A percentile compares a stretch with the other conserved stretches of the same genome.
Conservation (phyloP, 2,888 invertebrate species). For the Chesias legatella region DNA sequence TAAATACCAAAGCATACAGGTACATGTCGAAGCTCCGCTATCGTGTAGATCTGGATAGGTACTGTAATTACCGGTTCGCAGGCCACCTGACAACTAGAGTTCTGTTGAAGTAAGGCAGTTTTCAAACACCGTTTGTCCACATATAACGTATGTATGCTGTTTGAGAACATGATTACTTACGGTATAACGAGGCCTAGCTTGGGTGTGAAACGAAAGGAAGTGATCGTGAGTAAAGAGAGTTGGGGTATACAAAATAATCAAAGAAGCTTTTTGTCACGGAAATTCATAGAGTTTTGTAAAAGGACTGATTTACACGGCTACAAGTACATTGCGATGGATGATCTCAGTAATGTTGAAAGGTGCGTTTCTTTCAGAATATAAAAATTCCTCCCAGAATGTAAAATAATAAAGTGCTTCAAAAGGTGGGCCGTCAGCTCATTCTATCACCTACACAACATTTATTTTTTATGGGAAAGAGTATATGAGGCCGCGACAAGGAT, state of each 20-base stretch:
- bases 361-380: conserved; percentile 43
- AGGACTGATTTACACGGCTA: conserved; percentile 86
- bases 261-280: conserved; percentile 37
- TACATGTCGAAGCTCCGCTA: conserved; percentile 32
- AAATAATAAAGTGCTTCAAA: too few species aligned
- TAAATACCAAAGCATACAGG: conserved; percentile 26
- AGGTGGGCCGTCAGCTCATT: too few species aligned
- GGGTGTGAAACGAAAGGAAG: conserved; percentile 12
- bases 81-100: conserved; percentile 31
- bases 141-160: conserved; percentile 1
- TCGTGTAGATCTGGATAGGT: conserved; percentile 41
- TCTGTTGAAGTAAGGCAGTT: conserved; percentile 27
- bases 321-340: conserved; percentile 82
- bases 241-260: conserved; percentile 27
- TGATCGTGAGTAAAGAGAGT: conserved; percentile 5
- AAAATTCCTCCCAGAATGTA: too few species aligned
- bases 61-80: conserved; percentile 48
- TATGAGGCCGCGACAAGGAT: too few species aligned
- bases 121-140: conserved; percentile 22
- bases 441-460: too few species aligned
- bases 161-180: conserved; percentile 9
- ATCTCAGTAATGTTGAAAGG: conserved; percentile 80
- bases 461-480: too few species aligned
- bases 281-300: conserved; percentile 81
- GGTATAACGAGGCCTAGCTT: neutral